Conservation (phyloP, 2,113 vertebrate genomes). For the Scomber colias region DNA sequence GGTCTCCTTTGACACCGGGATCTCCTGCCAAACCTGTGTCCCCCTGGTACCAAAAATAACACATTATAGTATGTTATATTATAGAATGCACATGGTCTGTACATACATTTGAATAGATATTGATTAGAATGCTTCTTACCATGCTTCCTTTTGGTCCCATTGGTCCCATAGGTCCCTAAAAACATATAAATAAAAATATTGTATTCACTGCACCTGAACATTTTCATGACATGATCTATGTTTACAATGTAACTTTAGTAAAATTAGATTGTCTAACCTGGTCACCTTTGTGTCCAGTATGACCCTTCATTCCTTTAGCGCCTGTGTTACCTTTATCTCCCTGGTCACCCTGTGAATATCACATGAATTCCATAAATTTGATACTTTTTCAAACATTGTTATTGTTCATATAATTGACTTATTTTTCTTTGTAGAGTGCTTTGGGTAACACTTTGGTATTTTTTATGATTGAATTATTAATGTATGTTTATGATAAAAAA, state of each 20-base stretch:
- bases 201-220: neutral
- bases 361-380: neutral
- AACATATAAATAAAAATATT: neutral
- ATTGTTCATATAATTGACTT: neutral
- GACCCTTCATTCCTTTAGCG: constrained; percentile 83
- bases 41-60: constrained; percentile 71
- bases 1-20: constrained; percentile 82
- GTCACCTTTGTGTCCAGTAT: constrained; percentile 86
- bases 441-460: no score
- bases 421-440: neutral
- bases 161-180: constrained; percentile 81
- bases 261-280: constrained; percentile 73
- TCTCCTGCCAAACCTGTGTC: constrained; percentile 76
- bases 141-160: constrained; percentile 83
- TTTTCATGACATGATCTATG: neutral
- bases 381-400: neutral
- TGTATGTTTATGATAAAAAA: neutral
- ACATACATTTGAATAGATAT: neutral
- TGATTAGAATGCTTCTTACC: constrained; percentile 59
- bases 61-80: neutral
- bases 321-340: constrained; percentile 82
- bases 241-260: neutral
- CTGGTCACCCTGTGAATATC: constrained; percentile 79
- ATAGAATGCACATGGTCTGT: neutral
- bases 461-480: no score